Conservation (phyloP, 2,113 vertebrate genomes). For the Leptobrachium leishanense region DNA sequence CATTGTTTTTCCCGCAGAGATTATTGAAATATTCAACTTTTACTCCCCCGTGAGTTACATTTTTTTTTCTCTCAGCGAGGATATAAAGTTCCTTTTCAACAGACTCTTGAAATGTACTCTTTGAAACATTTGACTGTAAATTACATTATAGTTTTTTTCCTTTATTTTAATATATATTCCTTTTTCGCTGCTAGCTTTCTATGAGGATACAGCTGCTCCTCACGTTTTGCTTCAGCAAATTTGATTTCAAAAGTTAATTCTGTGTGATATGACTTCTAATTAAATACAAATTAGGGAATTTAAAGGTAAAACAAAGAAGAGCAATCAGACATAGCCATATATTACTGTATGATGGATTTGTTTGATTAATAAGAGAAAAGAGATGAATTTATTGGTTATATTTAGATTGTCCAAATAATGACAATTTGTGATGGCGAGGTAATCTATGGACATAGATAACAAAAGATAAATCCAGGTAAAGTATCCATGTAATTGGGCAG, state of each 20-base stretch:
- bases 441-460: too few species aligned
- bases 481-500: too few species aligned
- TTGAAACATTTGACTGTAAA: too few species aligned
- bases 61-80: not conserved
- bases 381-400: too few species aligned
- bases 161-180: not conserved
- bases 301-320: conserved; percentile 1
- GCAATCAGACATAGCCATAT: too few species aligned
- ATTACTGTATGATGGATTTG: too few species aligned
- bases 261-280: not conserved
- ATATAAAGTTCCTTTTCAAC: not conserved
- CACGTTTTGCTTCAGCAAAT: not conserved
- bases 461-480: too few species aligned
- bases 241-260: not conserved
- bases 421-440: too few species aligned
- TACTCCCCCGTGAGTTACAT: conserved; percentile 8
- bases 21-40: conserved; percentile 30
- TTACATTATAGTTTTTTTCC: not conserved
- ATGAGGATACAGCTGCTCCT: too few species aligned
- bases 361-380: too few species aligned
- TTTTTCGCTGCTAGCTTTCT: not conserved
- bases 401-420: too few species aligned
- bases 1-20: conserved; percentile 37
- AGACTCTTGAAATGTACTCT: not conserved
- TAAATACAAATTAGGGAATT: not conserved